A percentile compares a stretch with the other conserved stretches of the same genome.
Evolutionary conservation across 2,113 vertebrate genomes (phyloP).

Genomic region (Budorcas taxicolor): DNA sequence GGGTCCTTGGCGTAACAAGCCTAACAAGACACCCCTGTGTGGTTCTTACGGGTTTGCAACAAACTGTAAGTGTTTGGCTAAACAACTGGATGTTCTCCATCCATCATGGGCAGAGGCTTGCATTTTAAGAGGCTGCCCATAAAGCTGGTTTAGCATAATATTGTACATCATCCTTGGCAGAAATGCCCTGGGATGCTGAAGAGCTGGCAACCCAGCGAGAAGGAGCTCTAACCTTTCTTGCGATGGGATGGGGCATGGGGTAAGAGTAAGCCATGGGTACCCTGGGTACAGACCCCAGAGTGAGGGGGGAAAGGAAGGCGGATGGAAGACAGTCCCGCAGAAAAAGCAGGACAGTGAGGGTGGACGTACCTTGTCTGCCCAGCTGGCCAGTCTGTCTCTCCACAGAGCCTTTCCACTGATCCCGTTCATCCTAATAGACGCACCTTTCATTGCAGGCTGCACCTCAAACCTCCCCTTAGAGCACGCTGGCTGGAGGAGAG

Average conservation of each 20-base stretch:
- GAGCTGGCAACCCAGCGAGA: constrained; percentile 3
- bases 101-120: neutral
- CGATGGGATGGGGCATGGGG: neutral
- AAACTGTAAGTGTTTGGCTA: constrained; percentile 48
- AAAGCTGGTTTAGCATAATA: constrained; percentile 42
- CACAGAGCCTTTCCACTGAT: neutral
- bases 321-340: neutral
- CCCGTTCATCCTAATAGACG: neutral
- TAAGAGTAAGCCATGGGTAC: neutral
- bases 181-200: neutral
- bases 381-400: neutral
- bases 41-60: constrained; percentile 66
- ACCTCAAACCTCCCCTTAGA: neutral
- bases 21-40: constrained; percentile 64
- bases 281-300: neutral
- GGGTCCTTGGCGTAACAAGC: constrained; percentile 66
- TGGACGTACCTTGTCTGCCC: neutral
- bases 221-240: neutral
- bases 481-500: neutral
- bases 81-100: constrained; percentile 38
- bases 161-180: neutral
- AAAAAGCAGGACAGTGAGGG: neutral
- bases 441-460: fast-evolving
- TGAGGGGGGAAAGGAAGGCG: neutral
- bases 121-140: constrained; percentile 39